These are phyloP conservation scores for Muscicapa striata DNA, from an alignment of 2,797 vertebrate species.

Conservation along the genomic window DNA sequence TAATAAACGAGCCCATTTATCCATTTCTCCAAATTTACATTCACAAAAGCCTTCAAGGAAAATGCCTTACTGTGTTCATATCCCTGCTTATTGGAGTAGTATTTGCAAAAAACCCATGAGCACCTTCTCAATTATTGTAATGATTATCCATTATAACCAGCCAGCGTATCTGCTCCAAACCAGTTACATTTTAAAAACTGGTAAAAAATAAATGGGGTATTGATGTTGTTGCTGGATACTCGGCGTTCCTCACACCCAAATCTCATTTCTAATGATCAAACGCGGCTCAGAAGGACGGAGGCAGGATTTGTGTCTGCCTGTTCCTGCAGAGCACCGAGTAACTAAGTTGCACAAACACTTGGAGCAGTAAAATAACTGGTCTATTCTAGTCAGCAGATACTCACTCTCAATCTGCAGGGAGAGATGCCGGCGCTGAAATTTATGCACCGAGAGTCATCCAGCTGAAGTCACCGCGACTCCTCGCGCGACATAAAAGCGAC, in stretches of 20 bases:
- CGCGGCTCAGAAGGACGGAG: neutral
- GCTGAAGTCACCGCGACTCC: constrained; percentile 10
- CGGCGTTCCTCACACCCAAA: neutral
- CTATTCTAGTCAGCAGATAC: neutral
- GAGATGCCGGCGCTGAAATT: neutral
- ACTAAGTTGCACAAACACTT: neutral
- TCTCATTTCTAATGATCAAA: neutral
- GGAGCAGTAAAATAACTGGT: neutral
- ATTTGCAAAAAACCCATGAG: neutral
- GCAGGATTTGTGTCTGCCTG: neutral
- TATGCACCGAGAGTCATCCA: constrained; percentile 17
- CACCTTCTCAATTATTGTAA: neutral
- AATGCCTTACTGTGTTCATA: neutral
- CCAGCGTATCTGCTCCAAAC: neutral
- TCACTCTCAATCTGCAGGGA: neutral
- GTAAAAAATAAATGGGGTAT: neutral
- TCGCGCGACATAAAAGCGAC: neutral
- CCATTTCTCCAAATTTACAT: neutral
- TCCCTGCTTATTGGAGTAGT: neutral
- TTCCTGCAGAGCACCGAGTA: neutral
- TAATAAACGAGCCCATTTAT: neutral
- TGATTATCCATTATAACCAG: neutral
- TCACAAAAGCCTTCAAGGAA: neutral
- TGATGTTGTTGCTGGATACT: neutral
- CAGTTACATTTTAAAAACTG: neutral